phyloP scores from a whole-genome alignment of 2,888 invertebrate species.

The Dorcus hopei region DNA sequence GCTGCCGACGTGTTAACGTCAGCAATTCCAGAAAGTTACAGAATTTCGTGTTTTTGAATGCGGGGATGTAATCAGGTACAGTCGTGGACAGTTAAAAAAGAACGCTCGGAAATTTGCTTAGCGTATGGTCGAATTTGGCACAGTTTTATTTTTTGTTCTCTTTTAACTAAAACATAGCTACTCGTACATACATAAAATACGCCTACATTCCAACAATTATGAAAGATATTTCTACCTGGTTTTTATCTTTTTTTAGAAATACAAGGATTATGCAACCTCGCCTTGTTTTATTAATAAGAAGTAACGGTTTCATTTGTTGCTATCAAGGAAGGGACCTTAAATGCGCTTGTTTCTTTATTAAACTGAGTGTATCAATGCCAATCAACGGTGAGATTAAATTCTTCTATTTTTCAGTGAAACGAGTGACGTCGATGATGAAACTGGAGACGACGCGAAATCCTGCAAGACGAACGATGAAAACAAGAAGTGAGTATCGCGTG shows the following conservation, averaged over 20 bases:
- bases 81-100: background rate
- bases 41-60: background rate
- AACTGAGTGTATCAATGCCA: no score
- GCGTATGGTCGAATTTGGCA: no score
- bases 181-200: background rate
- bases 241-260: background rate
- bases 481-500: conserved; percentile 58
- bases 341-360: no score
- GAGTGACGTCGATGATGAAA: conserved; percentile 65
- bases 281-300: background rate
- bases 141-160: no score
- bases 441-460: conserved; percentile 66
- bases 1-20: no score
- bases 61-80: background rate
- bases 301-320: no score
- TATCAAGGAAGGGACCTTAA: no score
- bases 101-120: no score
- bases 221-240: background rate
- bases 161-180: no score
- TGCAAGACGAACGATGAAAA: conserved; percentile 63
- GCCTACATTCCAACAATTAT: background rate
- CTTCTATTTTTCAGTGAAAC: conserved; percentile 49
- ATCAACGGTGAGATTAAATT: no score
- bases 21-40: background rate
- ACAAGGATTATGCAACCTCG: background rate